These are phyloP conservation scores for Dreissena rostriformis DNA, from an alignment of 1,140 invertebrate genomes.

Conservation along the genomic window DNA sequence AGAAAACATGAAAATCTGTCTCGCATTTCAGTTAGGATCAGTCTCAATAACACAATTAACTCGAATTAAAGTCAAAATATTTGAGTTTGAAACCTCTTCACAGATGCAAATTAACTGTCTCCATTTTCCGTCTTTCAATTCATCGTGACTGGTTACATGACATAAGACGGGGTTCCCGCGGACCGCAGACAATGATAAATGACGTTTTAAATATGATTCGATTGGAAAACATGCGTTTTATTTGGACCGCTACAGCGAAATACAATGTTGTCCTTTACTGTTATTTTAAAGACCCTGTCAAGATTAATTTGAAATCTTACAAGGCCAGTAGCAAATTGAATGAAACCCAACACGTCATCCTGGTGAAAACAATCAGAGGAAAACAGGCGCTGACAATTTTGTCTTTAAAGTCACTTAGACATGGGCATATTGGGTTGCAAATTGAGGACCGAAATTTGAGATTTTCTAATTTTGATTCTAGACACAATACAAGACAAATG, in stretches of 20 bases:
- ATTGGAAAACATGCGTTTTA: conserved; percentile 9
- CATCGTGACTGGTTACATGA: conserved; percentile 41
- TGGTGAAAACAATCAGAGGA: conserved; percentile 46
- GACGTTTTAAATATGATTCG: conserved; percentile 45
- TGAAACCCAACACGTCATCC: conserved; percentile 49
- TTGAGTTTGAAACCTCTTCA: conserved; percentile 50
- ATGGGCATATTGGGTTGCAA: conserved; percentile 41
- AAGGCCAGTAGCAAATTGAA: conserved; percentile 43
- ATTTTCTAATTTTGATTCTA: conserved; percentile 46
- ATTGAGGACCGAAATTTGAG: conserved; percentile 20
- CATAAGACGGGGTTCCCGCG: background rate
- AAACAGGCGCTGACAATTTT: conserved; percentile 53
- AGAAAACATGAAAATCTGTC: background rate
- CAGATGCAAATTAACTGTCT: conserved; percentile 54
- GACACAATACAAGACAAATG: conserved; percentile 37
- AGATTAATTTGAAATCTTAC: conserved; percentile 49
- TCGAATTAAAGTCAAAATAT: conserved; percentile 56
- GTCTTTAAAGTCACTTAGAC: conserved; percentile 56
- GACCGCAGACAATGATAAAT: background rate
- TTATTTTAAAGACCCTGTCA: conserved; percentile 48
- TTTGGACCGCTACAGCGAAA: background rate
- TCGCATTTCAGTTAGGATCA: background rate
- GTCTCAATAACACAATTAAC: conserved; percentile 43
- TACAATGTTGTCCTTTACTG: background rate
- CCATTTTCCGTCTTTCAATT: conserved; percentile 30